Conservation (phyloP, 2,888 invertebrate genomes). For the Galeopsomyia nigrocyanea region DNA sequence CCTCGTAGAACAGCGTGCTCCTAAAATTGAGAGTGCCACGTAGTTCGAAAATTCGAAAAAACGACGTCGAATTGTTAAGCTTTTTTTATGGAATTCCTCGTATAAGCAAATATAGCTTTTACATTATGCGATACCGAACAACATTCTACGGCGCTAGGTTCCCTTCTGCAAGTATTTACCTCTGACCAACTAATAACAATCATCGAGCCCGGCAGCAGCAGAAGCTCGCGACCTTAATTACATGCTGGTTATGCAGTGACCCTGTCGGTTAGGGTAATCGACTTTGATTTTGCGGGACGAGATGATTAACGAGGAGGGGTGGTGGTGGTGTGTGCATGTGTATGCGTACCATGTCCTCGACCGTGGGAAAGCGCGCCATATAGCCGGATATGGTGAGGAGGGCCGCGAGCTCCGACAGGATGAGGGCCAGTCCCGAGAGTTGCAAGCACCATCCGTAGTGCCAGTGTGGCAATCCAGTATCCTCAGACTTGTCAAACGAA, state of each 20-base stretch:
- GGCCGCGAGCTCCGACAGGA: slow-evolving; percentile 74
- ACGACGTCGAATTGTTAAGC: too few species aligned
- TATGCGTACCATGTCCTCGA: slow-evolving; percentile 73
- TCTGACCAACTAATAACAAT: too few species aligned
- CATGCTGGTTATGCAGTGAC: too few species aligned
- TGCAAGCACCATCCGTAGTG: slow-evolving; percentile 77
- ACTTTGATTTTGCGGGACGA: slow-evolving; percentile 16
- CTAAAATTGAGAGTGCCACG: too few species aligned
- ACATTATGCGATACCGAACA: too few species aligned
- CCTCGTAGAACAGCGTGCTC: too few species aligned
- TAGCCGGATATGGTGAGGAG: slow-evolving; percentile 74
- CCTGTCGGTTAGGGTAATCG: neutral
- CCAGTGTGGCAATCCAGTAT: slow-evolving; percentile 68
- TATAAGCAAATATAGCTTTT: too few species aligned
- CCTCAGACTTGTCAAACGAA: slow-evolving; percentile 58
- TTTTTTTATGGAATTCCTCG: too few species aligned
- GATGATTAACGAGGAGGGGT: slow-evolving; percentile 27
- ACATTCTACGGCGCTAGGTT: too few species aligned
- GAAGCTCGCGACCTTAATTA: slow-evolving; percentile 12
- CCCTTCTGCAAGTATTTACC: too few species aligned
- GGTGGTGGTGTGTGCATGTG: neutral
- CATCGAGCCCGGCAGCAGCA: neutral
- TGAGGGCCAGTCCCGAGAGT: slow-evolving; percentile 73
- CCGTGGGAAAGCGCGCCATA: slow-evolving; percentile 73
- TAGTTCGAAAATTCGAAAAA: too few species aligned